Conservation (phyloP, 2,113 vertebrate species). For the Pseudopodoces humilis region DNA sequence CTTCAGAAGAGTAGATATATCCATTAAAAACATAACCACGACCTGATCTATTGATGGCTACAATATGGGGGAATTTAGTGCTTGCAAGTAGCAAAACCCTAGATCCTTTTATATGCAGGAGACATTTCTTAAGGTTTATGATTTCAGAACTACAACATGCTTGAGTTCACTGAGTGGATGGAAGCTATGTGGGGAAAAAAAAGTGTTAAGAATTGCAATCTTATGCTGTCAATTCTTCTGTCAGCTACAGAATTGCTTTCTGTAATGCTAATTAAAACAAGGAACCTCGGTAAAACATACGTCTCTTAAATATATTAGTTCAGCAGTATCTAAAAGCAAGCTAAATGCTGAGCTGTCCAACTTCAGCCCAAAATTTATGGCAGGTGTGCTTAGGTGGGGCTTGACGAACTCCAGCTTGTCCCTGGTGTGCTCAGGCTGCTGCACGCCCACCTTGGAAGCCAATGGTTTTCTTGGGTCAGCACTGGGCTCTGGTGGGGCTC, state of each 20-base stretch:
- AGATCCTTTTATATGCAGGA: background rate
- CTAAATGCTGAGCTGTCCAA: background rate
- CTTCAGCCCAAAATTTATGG: background rate
- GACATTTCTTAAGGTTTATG: background rate
- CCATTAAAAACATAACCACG: background rate
- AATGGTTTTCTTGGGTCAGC: rapidly evolving
- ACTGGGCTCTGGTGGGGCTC: background rate
- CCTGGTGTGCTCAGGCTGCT: background rate
- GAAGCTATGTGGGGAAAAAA: background rate
- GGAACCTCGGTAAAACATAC: background rate
- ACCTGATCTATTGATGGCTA: background rate
- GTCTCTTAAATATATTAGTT: background rate
- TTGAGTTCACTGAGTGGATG: background rate
- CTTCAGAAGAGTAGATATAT: background rate
- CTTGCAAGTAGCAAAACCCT: background rate
- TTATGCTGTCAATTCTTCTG: background rate
- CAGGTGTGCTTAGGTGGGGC: background rate
- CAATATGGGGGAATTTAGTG: background rate
- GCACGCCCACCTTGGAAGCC: background rate
- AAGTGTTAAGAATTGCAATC: background rate
- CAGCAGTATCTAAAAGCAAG: background rate
- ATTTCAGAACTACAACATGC: background rate
- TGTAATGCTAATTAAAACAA: background rate
- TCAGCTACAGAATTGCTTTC: background rate
- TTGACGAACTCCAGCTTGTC: background rate